Conservation (phyloP, 2,888 invertebrate species). For the Octonoba sinensis region DNA sequence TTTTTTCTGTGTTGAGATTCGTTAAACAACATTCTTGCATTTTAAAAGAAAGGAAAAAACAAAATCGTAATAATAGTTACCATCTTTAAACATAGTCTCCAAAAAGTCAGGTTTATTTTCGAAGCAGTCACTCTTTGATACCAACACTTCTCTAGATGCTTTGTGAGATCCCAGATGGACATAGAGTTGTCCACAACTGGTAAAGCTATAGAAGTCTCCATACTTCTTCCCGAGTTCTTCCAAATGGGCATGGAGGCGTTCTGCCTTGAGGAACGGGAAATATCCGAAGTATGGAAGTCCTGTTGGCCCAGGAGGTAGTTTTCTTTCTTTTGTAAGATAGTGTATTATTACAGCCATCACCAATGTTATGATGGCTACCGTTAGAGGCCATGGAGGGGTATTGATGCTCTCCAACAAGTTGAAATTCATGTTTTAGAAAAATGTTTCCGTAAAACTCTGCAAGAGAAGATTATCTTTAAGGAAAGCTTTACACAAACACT, state of each 20-base stretch:
- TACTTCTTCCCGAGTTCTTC: slow-evolving; percentile 15
- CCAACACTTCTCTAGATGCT: slow-evolving; percentile 7
- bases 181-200: slow-evolving; percentile 11
- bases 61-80: background rate
- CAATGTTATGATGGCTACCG: background rate
- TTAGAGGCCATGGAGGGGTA: too few relatives aligned
- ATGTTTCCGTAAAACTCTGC: too few relatives aligned
- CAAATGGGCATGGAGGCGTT: background rate
- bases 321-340: background rate
- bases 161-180: slow-evolving; percentile 14
- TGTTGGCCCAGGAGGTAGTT: slow-evolving; percentile 20
- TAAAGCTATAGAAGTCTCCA: slow-evolving; percentile 27
- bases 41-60: too few relatives aligned
- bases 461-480: too few relatives aligned
- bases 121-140: slow-evolving; percentile 23
- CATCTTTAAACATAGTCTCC: background rate
- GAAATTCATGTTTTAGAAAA: too few relatives aligned
- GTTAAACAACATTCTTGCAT: too few relatives aligned
- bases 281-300: slow-evolving; percentile 25
- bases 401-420: too few relatives aligned
- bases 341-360: background rate
- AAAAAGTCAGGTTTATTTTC: background rate
- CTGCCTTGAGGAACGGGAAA: slow-evolving; percentile 8
- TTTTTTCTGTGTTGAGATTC: too few relatives aligned
- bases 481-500: too few relatives aligned